Base-by-base conservation (phyloP, 2,797 vertebrate genomes). In the Parauchenoglanis punctatus region DNA sequence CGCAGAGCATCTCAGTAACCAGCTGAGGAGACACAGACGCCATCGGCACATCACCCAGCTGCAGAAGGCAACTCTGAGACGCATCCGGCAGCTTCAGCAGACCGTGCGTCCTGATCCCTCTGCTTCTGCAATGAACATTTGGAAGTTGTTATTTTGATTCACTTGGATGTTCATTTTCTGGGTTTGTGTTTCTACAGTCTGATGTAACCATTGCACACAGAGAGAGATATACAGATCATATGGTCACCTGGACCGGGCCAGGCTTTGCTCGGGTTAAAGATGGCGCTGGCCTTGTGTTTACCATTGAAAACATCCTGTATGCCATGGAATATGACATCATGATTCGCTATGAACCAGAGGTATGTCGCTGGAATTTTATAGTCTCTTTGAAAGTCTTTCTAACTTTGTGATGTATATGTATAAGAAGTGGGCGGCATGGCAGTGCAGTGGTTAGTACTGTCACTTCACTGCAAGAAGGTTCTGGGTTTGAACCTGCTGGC, bases 261-360 rank as follows among this genome's bases (percentile, higher is more conserved):
- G 97, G 97, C 4, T 98, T 98, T 0, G 94, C 96, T 46, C 95
- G 95, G 0, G 94, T 98, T 87, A 95, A 96, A 86, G 96, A 97
- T 0, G 96, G 97, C 0, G 97, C 97, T 3, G 97, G 97, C 8
- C 93, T 99, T 81, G 95, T 96, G 77, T 97, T 98, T 91, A 94
- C 44, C 0, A 90, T 97, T 0, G 93, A 96, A 87, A 91, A 96
- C 86, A 94, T 98, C 87, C 96, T 97, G n/a, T 95, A 93, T 56
- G 94, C 96, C 81, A 97, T 97, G 96, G 97, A 97, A 81, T 98
- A 97, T 2, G 95, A 97, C 92, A 95, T 98, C 89, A 93, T 97
- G 93, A 94, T 99, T 80, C 95, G 96, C 92, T 97, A 97, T 0
- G 96, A 98, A 87, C 96, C 96, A 0, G 97, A 98, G 96, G 97